Base-by-base conservation (phyloP, 2,113 vertebrate species). In the Pygoscelis antarcticus region DNA sequence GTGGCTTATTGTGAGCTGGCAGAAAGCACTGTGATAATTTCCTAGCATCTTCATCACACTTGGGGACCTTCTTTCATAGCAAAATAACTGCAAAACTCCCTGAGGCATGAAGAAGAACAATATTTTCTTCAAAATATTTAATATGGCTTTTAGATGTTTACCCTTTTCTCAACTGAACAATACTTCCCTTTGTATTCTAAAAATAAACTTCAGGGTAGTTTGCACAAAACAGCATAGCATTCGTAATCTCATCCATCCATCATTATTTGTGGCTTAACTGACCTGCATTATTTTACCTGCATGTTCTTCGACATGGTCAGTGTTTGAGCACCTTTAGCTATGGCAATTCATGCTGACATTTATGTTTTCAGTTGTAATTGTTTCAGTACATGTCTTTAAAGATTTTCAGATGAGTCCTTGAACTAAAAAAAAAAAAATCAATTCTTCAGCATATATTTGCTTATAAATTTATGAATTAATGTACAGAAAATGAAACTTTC, bases 21-120 rank as follows among this genome's bases (percentile, higher is more conserved):
- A 95, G 81, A 96, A 89, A 57, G 9, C 32, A 52, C 16, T 21
- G 49, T 44, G 49, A 60, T 91, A 74, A 95, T 94, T 92, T 97
- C 68, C 42, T 61, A 87, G 17, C 71, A 77, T 88, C 51, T 86
- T 94, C 30, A 62, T 94, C 78, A 57, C 38, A 54, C n/a, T 87
- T 72, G 88, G 29, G 20, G 55, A 75, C 40, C 32, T 80, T 91
- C n/a, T 79, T 96, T 95, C 34, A 27, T 26, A 55, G 74, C 77
- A 96, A 78, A 97, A 84, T 72, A 72, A 64, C 32, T 38, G 20
- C 51, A 71, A 30, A 44, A 40, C 16, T 23, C 61, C 51, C 36
- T 40, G 60, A 89, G 86, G 38, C 55, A 61, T 36, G 47, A 76
- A 44, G 72, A 62, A 13, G 8, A 69, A 42, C 7, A 85, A 44